These are phyloP conservation scores for Criorhina ranunculi DNA, from an alignment of 2,888 invertebrate genomes.

Conservation along the genomic window DNA sequence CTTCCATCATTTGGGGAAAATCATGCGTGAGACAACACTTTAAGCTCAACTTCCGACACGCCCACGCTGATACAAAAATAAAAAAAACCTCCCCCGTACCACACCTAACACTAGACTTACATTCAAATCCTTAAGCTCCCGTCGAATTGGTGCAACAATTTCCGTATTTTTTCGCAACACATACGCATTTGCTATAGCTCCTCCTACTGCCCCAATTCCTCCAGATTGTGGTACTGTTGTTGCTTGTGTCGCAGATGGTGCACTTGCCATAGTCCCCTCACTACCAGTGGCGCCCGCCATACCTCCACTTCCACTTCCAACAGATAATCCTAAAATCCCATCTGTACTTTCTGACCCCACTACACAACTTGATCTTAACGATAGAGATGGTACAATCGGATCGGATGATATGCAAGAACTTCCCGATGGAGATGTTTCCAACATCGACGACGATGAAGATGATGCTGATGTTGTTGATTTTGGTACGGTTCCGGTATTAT, in stretches of 20 bases:
- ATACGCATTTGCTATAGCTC: conserved; percentile 70
- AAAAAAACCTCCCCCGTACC: not conserved
- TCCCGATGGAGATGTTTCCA: conserved; percentile 55
- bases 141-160: conserved; percentile 87
- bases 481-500: conserved; percentile 88
- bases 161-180: conserved; percentile 83
- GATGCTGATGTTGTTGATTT: conserved; percentile 86
- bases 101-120: conserved; percentile 78
- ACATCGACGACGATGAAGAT: conserved; percentile 53
- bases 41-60: conserved; percentile 28
- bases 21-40: conserved; percentile 8
- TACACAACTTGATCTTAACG: conserved; percentile 42
- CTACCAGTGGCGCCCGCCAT: conserved; percentile 15
- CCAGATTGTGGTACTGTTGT: conserved; percentile 67
- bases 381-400: conserved; percentile 50
- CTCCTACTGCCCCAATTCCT: conserved; percentile 70
- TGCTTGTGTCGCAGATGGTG: conserved; percentile 54
- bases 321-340: not conserved
- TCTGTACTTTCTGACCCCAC: conserved; percentile 4
- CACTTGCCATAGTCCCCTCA: conserved; percentile 37
- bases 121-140: conserved; percentile 86
- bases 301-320: not conserved
- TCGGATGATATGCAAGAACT: conserved; percentile 50
- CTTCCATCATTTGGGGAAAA: no score
- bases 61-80: conserved; percentile 5